Base-by-base conservation (phyloP, 2,797 vertebrate species). In the Sebastes alutus region DNA sequence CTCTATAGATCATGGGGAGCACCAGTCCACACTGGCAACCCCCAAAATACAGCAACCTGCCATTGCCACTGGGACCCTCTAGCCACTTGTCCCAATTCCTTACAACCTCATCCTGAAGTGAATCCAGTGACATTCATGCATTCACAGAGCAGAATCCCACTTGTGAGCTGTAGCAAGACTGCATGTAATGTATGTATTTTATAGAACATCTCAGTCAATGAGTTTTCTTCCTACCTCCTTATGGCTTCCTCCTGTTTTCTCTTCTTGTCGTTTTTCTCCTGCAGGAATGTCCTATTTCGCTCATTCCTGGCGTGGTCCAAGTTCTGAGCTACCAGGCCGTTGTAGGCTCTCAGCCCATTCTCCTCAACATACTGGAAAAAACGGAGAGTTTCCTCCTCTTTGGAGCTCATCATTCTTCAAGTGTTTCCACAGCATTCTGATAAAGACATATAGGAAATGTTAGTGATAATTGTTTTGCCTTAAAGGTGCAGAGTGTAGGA, bases 321-420 rank as follows among this genome's bases (percentile, higher is more conserved):
- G 84, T 99, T 99, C 91, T 98, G 98, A 93, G 98, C 97, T 79
- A 98, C 96, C 93, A 99, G 96, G 85, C 97, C 96, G 61, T 97
- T 97, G 54, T 99, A 99, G 80, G 96, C 97, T 93, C 97, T 97
- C 94, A 99, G 97, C 85, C 98, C 98, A 91, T 97, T 97, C 85
- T 99, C 98, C 94, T 99, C 98, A 83, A 99, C 97, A 86, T 98
- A 99, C 85, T 99, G 97, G 93, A 99, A 97, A 97, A 99, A 99
- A 82, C 95, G 95, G 92, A 99, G 93, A 87, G 96, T 96, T 95
- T 98, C 97, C 88, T 98, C 97, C 67, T 98, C 96, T 94, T 97
- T 97, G 90, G 97, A 96, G 94, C 95, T 97, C 97, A 97, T 98
- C 97, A 97, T 99, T 96, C 96, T 97, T 96, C 96, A 96, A 88